phyloP scores from a whole-genome alignment of 2,113 vertebrate genomes.

The Albula glossodonta region DNA sequence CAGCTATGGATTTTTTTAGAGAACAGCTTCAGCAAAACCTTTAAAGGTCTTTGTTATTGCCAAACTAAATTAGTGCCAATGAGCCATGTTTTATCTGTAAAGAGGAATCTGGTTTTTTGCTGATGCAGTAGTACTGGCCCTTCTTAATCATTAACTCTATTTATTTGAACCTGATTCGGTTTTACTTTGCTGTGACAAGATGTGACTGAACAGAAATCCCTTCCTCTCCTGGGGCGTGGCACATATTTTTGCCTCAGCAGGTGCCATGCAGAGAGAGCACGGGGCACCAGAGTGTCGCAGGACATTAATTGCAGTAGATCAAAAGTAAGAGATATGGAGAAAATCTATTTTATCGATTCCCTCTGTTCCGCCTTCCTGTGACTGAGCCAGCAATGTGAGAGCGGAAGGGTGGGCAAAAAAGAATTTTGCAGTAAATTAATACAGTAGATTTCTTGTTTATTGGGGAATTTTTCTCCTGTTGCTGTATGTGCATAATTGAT shows the following conservation, averaged over 20 bases:
- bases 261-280: neutral
- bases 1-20: neutral
- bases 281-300: conserved; percentile 9
- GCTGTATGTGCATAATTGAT: conserved; percentile 35
- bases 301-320: conserved; percentile 26
- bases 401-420: neutral
- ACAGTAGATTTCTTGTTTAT: conserved; percentile 19
- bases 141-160: neutral
- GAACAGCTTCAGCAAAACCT: neutral
- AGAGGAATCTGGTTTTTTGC: neutral
- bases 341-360: conserved; percentile 26
- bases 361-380: neutral
- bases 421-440: conserved; percentile 1
- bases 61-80: neutral
- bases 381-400: conserved; percentile 12
- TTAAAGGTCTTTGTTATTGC: neutral
- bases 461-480: conserved; percentile 17
- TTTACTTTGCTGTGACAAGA: neutral
- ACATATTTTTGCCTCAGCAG: neutral
- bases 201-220: conserved; percentile 20
- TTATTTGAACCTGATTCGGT: conserved; percentile 6
- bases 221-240: conserved; percentile 6
- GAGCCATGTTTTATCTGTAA: neutral
- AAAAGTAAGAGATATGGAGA: conserved; percentile 25
- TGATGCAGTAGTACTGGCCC: neutral